Percentiles rank a stretch among this genome's conserved stretches.
phyloP scores from a whole-genome alignment of 2,113 vertebrate species.

The Dunckerocampus dactyliophorus region DNA sequence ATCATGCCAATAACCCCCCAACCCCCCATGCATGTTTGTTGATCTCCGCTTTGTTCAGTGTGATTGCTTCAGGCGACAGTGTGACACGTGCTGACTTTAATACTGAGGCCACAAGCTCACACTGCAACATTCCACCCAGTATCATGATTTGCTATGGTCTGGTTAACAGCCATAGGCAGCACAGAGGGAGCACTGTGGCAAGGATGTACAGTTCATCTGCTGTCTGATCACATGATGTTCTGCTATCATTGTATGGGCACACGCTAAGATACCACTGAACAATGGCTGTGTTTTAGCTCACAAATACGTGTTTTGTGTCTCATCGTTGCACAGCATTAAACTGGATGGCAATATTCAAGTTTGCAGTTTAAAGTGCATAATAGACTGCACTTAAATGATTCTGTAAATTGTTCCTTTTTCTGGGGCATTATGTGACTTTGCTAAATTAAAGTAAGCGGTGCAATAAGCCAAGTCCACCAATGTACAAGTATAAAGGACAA shows the following conservation, averaged over 20 bases:
- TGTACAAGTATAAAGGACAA: not conserved
- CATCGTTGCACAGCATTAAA: too few species aligned
- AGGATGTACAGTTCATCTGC: too few species aligned
- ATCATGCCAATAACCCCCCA: conserved; percentile 21
- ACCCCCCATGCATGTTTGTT: conserved; percentile 4
- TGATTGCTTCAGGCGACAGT: conserved; percentile 18
- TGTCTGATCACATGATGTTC: too few species aligned
- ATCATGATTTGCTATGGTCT: not conserved
- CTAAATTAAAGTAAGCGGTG: not conserved
- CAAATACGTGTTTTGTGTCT: too few species aligned
- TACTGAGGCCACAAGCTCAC: not conserved
- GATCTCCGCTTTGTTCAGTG: conserved; percentile 18
- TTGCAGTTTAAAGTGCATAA: not conserved
- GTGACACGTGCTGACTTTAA: conserved; percentile 10
- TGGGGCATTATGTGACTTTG: not conserved
- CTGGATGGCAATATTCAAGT: not conserved
- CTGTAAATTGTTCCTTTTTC: not conserved
- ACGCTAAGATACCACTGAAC: too few species aligned
- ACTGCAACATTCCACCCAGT: conserved; percentile 1
- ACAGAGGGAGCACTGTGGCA: not conserved
- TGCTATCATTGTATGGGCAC: too few species aligned
- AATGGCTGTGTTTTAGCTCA: too few species aligned
- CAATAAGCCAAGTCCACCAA: not conserved
- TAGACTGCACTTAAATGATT: not conserved
- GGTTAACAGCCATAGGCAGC: not conserved